Percentiles rank a stretch among this genome's conserved stretches.
Conservation (phyloP, 2,797 vertebrate species). For the Lacerta viridis region DNA sequence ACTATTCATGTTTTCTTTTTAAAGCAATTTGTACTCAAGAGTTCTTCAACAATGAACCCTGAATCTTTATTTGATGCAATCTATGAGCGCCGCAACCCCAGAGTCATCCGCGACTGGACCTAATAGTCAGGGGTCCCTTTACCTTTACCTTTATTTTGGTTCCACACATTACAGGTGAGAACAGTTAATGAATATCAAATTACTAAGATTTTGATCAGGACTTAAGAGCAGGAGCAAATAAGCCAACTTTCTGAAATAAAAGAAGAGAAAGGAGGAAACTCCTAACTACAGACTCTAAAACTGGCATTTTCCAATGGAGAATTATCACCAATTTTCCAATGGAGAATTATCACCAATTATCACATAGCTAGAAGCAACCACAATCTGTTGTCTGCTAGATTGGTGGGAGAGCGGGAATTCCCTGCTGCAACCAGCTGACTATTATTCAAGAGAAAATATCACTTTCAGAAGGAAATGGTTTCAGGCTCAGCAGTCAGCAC, state of each 20-base stretch:
- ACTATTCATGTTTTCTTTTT: neutral
- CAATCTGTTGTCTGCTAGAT: conserved; percentile 58
- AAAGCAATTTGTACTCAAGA: neutral
- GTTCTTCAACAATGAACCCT: neutral
- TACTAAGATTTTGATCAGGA: neutral
- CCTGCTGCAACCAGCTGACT: conserved; percentile 58
- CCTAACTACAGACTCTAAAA: neutral
- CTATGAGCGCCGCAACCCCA: no score
- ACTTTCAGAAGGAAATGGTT: conserved; percentile 69
- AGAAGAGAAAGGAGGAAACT: neutral
- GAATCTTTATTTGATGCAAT: neutral
- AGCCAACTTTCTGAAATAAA: neutral
- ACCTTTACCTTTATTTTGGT: neutral
- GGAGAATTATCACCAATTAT: conserved; percentile 50
- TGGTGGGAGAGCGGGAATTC: conserved; percentile 70
- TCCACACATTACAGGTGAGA: neutral
- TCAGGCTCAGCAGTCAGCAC: conserved; percentile 70
- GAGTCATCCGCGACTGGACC: no score
- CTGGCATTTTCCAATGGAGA: conserved; percentile 31
- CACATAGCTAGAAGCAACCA: conserved; percentile 43
- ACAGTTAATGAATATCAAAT: neutral
- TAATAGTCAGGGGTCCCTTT: no score
- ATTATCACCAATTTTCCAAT: conserved; percentile 58
- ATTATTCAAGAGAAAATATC: conserved; percentile 69
- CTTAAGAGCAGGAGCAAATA: neutral